Base-by-base conservation (phyloP, 2,113 vertebrate species). In the Cyanocitta stelleri region DNA sequence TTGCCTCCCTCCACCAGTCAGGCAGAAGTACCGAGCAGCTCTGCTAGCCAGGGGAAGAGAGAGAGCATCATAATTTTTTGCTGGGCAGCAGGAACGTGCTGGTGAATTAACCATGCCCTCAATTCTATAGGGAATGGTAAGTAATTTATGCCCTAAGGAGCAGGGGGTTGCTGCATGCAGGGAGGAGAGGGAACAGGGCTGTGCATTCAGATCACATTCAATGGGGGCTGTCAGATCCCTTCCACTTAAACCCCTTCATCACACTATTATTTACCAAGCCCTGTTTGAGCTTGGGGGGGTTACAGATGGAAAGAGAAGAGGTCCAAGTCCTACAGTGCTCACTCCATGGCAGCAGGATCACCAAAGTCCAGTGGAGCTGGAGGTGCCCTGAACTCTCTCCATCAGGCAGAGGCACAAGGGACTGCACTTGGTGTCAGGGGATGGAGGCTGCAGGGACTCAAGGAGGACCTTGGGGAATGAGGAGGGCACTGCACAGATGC, bases 121-220 rank as follows among this genome's bases (percentile, higher is more conserved):
- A 75, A 6, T 91, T 94, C 95, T 18, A 58, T 23, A 49, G 64
- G 90, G 88, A 96, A 71, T 0, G 1, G 46, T 74, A 94, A 87
- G 93, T 94, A 94, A 96, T 92, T 90, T 78, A 84, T 90, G 93
- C 80, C 95, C 73, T 76, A 61, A 87, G 92, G 95, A 94, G 73
- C 80, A 88, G 10, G 63, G 54, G 26, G 58, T 33, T 93, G 79
- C 69, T 87, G 63, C 64, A 58, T 20, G 44, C 68, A 72, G 73
- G 21, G 56, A 92, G n/a, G 19, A 93, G 51, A 94, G 30, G 55
- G 59, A 93, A 80, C 27, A 30, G 61, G 73, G n/a, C 86, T 82
- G 21, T 72, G 73, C 88, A 94, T 92, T 92, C 92, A 89, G 52
- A 72, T 61, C 88, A 89, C 61, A 85, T 81, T 96, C 96, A 94